These are phyloP conservation scores for Drosophila grimshawi DNA, from an alignment of 1,140 invertebrate species.

Conservation along the genomic window DNA sequence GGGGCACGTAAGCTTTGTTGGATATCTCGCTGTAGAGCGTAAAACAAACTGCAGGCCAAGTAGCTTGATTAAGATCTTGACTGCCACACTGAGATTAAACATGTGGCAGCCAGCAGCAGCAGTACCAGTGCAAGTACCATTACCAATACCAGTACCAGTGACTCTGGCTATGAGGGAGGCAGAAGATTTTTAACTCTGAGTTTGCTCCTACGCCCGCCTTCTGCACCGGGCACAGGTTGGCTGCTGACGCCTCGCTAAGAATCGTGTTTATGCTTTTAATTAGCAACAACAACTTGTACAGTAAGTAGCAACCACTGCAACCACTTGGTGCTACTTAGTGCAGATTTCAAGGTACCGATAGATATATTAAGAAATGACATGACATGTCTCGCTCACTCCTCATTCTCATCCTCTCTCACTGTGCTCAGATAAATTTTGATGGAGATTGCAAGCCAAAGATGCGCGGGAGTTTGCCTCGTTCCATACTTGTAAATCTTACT, in stretches of 20 bases:
- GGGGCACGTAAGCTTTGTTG: conserved; percentile 67
- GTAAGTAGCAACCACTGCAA: conserved; percentile 63
- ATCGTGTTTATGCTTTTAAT: conserved; percentile 83
- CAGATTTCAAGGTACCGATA: conserved; percentile 81
- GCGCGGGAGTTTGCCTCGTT: conserved; percentile 37
- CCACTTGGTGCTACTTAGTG: conserved; percentile 75
- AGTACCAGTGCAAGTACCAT: background rate
- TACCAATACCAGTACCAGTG: background rate
- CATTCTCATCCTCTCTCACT: conserved; percentile 11
- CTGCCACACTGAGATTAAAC: conserved; percentile 70
- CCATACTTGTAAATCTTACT: conserved; percentile 30
- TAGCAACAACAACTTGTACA: conserved; percentile 83
- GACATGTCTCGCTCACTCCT: conserved; percentile 78
- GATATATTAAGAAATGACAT: conserved; percentile 82
- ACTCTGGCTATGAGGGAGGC: conserved; percentile 25
- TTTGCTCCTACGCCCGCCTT: conserved; percentile 48
- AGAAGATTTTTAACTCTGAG: conserved; percentile 21
- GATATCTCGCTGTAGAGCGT: conserved; percentile 55
- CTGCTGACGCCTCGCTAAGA: conserved; percentile 76
- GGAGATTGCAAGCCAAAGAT: conserved; percentile 68
- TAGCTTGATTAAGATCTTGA: conserved; percentile 76
- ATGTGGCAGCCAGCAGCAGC: conserved; percentile 46
- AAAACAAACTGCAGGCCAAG: conserved; percentile 46
- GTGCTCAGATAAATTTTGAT: conserved; percentile 76
- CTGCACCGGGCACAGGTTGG: conserved; percentile 49